These are phyloP conservation scores for Pseudocheirus occidentalis DNA, from an alignment of 2,797 vertebrate genomes.

Conservation along the genomic window DNA sequence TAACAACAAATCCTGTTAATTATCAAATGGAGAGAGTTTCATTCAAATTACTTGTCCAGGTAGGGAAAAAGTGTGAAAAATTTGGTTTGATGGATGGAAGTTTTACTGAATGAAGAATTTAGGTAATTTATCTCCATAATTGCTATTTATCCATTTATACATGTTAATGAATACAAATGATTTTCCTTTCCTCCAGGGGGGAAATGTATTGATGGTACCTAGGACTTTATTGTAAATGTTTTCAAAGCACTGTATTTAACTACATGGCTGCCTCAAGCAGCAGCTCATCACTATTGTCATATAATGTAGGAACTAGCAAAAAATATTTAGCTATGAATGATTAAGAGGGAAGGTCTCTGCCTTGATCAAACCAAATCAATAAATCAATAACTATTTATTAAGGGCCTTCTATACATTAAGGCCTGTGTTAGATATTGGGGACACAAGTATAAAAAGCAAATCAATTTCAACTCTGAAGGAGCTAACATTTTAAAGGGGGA, in stretches of 20 bases:
- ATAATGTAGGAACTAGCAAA: neutral
- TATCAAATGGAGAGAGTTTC: neutral
- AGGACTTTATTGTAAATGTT: neutral
- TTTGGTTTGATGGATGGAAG: neutral
- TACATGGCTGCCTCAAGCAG: neutral
- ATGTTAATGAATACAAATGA: neutral
- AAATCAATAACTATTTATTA: neutral
- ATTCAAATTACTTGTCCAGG: neutral
- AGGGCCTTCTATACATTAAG: neutral
- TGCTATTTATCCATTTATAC: constrained; percentile 14
- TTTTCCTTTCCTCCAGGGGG: neutral
- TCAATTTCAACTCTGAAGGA: neutral
- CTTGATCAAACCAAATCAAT: neutral
- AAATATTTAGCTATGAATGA: neutral
- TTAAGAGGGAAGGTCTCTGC: neutral
- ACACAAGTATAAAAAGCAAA: neutral
- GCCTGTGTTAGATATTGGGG: neutral
- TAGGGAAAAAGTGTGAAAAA: neutral
- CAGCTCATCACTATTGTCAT: neutral
- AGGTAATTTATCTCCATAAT: neutral
- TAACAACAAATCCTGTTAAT: neutral
- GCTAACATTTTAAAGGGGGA: neutral
- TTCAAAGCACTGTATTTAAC: neutral
- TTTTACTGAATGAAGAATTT: constrained; percentile 38
- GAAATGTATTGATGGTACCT: neutral